Base-by-base conservation (phyloP, 2,113 vertebrate genomes). In the Murina feae region DNA sequence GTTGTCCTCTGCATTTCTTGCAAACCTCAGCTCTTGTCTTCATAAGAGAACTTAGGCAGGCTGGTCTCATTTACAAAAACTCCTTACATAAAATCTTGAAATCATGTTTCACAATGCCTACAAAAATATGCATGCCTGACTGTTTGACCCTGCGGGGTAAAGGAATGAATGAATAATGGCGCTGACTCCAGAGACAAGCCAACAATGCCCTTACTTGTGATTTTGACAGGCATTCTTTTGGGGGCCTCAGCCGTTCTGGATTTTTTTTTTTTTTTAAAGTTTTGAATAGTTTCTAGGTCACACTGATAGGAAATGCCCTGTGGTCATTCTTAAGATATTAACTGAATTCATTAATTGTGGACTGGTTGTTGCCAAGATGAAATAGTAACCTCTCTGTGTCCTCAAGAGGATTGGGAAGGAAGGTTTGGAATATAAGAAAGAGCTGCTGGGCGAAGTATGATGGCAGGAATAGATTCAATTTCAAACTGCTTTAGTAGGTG, bases 101-200 rank as follows among this genome's bases (percentile, higher is more conserved):
- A 95, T n/a, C n/a, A 94, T 92, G 63, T 82, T 90, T 95, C 78
- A 63, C 13, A 75, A 79, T 95, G 95, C 88, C 95, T 95, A 96
- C 96, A 93, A 93, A 97, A 97, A 96, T 96, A 96, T 96, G 96
- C 97, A 92, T 44, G n/a, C 95, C 17, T 95, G 69, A 94, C 93
- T 93, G 17, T 85, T 53, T 96, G 97, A 96, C 96, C 95, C 84
- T 86, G 82, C 53, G 78, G 82, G 69, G 94, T 88, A 95, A 94
- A 95, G 86, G 90, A 88, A 85, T 95, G 87, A 96, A 97, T 97
- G 96, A 97, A 97, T 83, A 97, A 95, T 51, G 39, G 68, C 85
- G 86, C 68, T 82, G 42, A 95, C 92, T 90, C 53, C 30, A 79
- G 81, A 86, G 78, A 90, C 51, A 90, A 96, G 72, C 44, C 86